These are phyloP conservation scores for Metalampra italica DNA, from an alignment of 2,888 invertebrate genomes.

Conservation along the genomic window DNA sequence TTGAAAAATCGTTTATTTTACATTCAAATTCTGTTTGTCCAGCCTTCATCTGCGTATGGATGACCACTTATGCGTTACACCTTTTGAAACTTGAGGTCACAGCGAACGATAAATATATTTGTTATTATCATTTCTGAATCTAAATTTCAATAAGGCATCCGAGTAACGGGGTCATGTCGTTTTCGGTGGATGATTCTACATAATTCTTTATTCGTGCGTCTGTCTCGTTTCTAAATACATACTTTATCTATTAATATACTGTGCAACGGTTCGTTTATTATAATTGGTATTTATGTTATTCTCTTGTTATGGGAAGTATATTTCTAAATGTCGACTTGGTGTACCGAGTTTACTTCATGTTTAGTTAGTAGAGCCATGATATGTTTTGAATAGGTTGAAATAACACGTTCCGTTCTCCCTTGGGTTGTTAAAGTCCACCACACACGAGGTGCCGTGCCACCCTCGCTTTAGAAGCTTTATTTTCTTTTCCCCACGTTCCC, in stretches of 20 bases:
- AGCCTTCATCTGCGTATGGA: constrained; percentile 65
- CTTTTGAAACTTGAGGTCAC: constrained; percentile 60
- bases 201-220: constrained; percentile 46
- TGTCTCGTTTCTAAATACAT: constrained; percentile 28
- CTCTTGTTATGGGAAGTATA: constrained; percentile 26
- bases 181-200: constrained; percentile 58
- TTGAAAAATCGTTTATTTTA: constrained; percentile 59
- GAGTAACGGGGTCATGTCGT: constrained; percentile 71
- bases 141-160: constrained; percentile 66
- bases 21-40: constrained; percentile 70
- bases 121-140: constrained; percentile 65
- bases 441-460: constrained; percentile 37
- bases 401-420: constrained; percentile 36
- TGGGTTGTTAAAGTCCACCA: constrained; percentile 34
- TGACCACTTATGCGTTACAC: constrained; percentile 51
- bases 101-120: constrained; percentile 61
- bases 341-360: neutral
- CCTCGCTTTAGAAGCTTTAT: constrained; percentile 37
- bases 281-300: constrained; percentile 42
- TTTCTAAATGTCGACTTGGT: constrained; percentile 5
- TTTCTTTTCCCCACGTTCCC: constrained; percentile 36
- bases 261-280: constrained; percentile 30
- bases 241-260: constrained; percentile 20
- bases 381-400: constrained; percentile 30
- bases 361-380: constrained; percentile 1